Base-by-base conservation (phyloP, 2,888 invertebrate genomes). In the Mesochorus sp. region DNA sequence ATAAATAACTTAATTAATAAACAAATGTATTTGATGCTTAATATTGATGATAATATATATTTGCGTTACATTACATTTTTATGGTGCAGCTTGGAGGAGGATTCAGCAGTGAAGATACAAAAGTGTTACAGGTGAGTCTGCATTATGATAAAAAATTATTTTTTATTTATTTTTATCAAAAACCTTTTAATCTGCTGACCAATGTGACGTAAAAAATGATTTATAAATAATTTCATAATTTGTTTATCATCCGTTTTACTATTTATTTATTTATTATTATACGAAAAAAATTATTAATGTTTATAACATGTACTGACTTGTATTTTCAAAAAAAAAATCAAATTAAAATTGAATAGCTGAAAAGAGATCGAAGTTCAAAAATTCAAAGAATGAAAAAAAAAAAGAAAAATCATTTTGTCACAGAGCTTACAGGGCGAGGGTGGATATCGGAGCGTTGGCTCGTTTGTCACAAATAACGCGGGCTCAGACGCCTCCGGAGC, bases 111-210 rank as follows among this genome's bases (percentile, higher is more conserved):
- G 10, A 88, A 84, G 81, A 88, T 89, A 78, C 89, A 89, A 71
- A 86, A 83, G 67, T 88, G 76, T 76, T 89, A 86, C 72, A 87
- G 89, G 88, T 88, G 80, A 72, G 59, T 51, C 10, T n/a, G 1
- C 6, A 3, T 12, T 53, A 49, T 24, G 6, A 19, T 28, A 21
- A 24, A 8, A 24, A 68, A 17, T 4, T 2, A 17, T 14, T 39
- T 67, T 37, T 8, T 2, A 53, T 8, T 24, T 28, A n/a, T n/a
- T n/a, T n/a, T n/a, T n/a, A n/a, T n/a, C n/a, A n/a, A n/a, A n/a
- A n/a, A n/a, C n/a, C n/a, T n/a, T n/a, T n/a, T n/a, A n/a, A n/a
- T n/a, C n/a, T n/a, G n/a, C n/a, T n/a, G n/a, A n/a, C n/a, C n/a
- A n/a, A n/a, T n/a, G n/a, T n/a, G n/a, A n/a, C n/a, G n/a, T n/a